phyloP scores from a whole-genome alignment of 2,113 vertebrate species.

The Circaetus cinerascens region DNA sequence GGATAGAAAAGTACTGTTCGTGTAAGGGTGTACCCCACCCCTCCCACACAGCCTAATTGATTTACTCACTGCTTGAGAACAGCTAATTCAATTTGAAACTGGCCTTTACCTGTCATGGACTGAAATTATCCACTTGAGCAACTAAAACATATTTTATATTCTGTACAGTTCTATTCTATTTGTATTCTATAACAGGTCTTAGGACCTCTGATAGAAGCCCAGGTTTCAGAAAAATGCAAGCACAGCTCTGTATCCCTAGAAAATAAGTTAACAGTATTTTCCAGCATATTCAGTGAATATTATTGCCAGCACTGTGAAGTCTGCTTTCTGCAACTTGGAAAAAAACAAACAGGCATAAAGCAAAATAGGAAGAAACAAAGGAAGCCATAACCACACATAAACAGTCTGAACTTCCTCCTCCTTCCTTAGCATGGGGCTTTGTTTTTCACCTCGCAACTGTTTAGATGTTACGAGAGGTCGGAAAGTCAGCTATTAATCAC shows the following conservation, averaged over 20 bases:
- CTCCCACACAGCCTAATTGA: neutral
- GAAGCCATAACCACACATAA: conserved; percentile 55
- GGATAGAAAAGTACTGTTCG: neutral
- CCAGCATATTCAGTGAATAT: neutral
- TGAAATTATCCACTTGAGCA: neutral
- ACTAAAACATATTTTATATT: neutral
- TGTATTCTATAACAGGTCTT: neutral
- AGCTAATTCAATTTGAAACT: neutral
- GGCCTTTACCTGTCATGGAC: neutral
- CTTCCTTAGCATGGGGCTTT: neutral
- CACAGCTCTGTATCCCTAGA: neutral
- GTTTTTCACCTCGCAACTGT: neutral
- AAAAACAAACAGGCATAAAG: neutral
- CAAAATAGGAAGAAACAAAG: conserved; percentile 46
- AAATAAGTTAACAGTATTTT: neutral
- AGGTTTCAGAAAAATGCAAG: neutral
- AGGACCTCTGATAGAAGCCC: neutral
- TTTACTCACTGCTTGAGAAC: neutral
- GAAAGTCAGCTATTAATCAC: neutral
- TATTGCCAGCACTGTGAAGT: neutral
- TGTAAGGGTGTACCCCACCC: neutral
- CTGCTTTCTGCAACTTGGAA: neutral
- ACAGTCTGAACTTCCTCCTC: conserved; percentile 34
- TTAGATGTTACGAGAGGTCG: neutral
- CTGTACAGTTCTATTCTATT: neutral